Percentiles rank a stretch among this genome's conserved stretches.
phyloP scores from a whole-genome alignment of 2,113 vertebrate species.

The Hypocryptadius cinnamomeus region DNA sequence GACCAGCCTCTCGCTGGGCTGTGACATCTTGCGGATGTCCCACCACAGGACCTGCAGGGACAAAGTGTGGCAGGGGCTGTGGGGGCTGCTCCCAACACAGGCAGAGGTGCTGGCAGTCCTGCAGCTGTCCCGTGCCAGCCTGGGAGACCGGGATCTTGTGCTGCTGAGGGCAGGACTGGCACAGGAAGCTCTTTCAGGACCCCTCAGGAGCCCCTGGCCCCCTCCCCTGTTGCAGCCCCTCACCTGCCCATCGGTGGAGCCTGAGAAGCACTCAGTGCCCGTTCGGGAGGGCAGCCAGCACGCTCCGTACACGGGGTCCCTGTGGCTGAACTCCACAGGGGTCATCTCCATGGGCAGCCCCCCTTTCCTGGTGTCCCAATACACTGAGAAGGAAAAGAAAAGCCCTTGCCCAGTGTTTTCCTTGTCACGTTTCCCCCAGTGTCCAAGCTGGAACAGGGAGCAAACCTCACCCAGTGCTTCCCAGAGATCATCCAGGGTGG shows the following conservation, averaged over 20 bases:
- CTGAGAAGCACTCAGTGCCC: conserved; percentile 86
- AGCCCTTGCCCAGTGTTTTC: not conserved
- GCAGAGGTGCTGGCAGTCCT: fast-evolving
- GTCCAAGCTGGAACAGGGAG: not conserved
- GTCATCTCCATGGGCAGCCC: conserved; percentile 80
- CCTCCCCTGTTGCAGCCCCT: not conserved
- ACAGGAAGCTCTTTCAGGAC: not conserved
- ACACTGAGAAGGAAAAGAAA: conserved; percentile 66
- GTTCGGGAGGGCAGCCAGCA: conserved; percentile 95
- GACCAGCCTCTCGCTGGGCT: conserved; percentile 83
- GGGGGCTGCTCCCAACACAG: not conserved
- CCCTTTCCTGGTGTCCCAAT: conserved; percentile 92
- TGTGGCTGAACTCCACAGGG: conserved; percentile 84
- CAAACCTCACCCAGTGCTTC: not conserved
- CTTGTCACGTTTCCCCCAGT: fast-evolving
- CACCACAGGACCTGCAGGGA: conserved; percentile 88
- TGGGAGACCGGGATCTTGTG: fast-evolving
- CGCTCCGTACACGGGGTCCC: conserved; percentile 87
- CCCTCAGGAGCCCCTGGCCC: not conserved
- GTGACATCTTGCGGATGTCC: conserved; percentile 84
- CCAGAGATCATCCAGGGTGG: not conserved
- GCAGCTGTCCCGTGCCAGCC: not conserved
- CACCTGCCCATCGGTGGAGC: conserved; percentile 71
- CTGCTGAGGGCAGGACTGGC: not conserved
- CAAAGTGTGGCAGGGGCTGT: not conserved